phyloP scores from a whole-genome alignment of 2,113 vertebrate species.

The Genyomyrus donnyi region DNA sequence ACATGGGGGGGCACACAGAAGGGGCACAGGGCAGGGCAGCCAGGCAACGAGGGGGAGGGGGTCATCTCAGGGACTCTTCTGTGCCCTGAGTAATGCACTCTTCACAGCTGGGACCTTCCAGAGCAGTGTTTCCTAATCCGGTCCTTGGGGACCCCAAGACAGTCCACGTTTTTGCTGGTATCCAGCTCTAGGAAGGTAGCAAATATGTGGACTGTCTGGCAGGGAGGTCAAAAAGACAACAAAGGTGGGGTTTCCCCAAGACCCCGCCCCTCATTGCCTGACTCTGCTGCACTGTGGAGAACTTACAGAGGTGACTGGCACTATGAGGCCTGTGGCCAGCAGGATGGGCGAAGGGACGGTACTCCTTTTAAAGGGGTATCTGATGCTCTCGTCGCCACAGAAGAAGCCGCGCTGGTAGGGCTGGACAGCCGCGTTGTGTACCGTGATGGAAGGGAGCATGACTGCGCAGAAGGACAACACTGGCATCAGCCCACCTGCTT shows the following conservation, averaged over 20 bases:
- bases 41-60: constrained; percentile 39
- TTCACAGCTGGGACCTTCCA: constrained; percentile 5
- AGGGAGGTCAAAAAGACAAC: neutral
- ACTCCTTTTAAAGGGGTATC: constrained; percentile 60
- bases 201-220: neutral
- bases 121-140: neutral
- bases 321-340: constrained; percentile 62
- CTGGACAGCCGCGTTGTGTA: constrained; percentile 56
- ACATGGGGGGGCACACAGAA: constrained; percentile 37
- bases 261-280: constrained; percentile 31
- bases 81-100: neutral
- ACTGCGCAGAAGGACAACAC: constrained; percentile 50
- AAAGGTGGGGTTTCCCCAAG: constrained; percentile 10
- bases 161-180: neutral
- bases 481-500: constrained; percentile 19
- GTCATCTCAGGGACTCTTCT: constrained; percentile 1
- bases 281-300: constrained; percentile 30
- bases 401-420: constrained; percentile 63
- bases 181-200: neutral
- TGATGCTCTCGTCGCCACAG: constrained; percentile 55
- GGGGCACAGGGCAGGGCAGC: constrained; percentile 49
- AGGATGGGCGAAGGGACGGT: constrained; percentile 66
- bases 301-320: constrained; percentile 76
- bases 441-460: constrained; percentile 60
- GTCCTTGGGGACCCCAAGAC: neutral